Base-by-base conservation (phyloP, 2,113 vertebrate species). In the Myanophis thanlyinensis region DNA sequence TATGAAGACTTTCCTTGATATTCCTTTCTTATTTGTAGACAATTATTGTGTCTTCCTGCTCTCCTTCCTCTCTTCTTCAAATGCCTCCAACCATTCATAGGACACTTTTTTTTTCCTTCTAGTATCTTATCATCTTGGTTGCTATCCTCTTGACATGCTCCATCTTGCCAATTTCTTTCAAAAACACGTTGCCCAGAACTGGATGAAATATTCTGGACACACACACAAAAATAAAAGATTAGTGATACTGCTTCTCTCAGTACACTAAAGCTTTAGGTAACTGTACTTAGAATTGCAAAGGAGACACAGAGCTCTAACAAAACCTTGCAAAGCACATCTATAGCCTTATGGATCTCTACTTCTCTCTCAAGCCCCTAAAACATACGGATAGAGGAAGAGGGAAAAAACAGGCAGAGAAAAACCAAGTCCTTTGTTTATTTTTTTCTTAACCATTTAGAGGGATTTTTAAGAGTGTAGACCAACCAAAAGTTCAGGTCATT, bases 261-360 rank as follows among this genome's bases (percentile, higher is more conserved):
- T 91, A 23, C 1, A 12, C 22, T 87, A 3, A 35, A 13, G 85
- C 40, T 95, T 92, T 91, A 89, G 93, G 92, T 44, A 23, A 91
- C 94, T 0, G 91, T 92, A 25, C 4, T 51, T 93, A 25, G 93
- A 54, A 88, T 44, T 94, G 85, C 90, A 93, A 91, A 62, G 44
- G 86, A 30, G 51, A 67, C 51, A 93, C 44, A 85, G 2, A 85
- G 51, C 84, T 51, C 48, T 35, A 84, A 85, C 2, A 0, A 40
- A 94, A 95, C 25, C 87, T 95, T 93, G 92, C 87, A 93, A 93
- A 95, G 20, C 27, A 56, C 49, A 91, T 2, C 8, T 92, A 20
- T 84, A 18, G 56, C 48, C 92, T 93, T 92, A 87, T 94, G 62
- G 94, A 92, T 89, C 52, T 85, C 30, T n/a, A 25, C 23, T 92